Evolutionary conservation across 2,797 vertebrate species (phyloP), one percentile per base, ranked within the genome.

Genomic region (Hypotaenidia philippensis): DNA sequence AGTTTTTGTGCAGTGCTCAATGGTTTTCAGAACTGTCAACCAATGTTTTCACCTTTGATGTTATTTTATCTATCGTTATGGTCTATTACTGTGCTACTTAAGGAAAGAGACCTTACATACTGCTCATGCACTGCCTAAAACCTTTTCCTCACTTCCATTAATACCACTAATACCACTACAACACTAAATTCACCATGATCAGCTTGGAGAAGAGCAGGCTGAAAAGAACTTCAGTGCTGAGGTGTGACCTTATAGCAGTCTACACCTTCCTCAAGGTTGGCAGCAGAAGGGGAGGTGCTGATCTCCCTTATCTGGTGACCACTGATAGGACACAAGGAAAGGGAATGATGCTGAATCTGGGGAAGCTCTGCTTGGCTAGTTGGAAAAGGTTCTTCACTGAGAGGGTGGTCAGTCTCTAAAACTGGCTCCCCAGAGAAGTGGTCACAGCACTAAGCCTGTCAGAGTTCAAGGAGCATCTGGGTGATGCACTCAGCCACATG

Each of bases 241-340:
- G 11, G 55, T 6, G 13, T 60, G 72, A 53, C 19, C 27, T 50
- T 14, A 50, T 50, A 13, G 3, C 14, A 29, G 9, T 19, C 29
- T 9, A 18, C 72, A 38, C 4, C 32, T 47, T 40, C 23, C 56
- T 47, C 8, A 17, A 16, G 8, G 16, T 0, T 13, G 21, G 6
- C 32, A 32, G 29, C 0, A 0, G 17, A 70, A 17, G 29, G 10
- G 19, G 3, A 60, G 27, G 19, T 32, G 21, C 21, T 81, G n/a
- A 52, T 32, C 23, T 53, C 14, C 0, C 1, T 44, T 55, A 17
- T 7, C 29, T 52, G 55, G 17, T 60, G 65, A 45, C 11, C 19
- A 74, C n/a, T 2, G 5, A 13, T 0, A 40, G 23, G 65, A n/a
- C 22, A 55, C 0, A 0, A 50, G 34, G 34, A 84, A 77, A 64